Evolutionary conservation across 2,797 vertebrate species (phyloP), one percentile per base, ranked within the genome.

Genomic region (Cirrhinus mrigala): DNA sequence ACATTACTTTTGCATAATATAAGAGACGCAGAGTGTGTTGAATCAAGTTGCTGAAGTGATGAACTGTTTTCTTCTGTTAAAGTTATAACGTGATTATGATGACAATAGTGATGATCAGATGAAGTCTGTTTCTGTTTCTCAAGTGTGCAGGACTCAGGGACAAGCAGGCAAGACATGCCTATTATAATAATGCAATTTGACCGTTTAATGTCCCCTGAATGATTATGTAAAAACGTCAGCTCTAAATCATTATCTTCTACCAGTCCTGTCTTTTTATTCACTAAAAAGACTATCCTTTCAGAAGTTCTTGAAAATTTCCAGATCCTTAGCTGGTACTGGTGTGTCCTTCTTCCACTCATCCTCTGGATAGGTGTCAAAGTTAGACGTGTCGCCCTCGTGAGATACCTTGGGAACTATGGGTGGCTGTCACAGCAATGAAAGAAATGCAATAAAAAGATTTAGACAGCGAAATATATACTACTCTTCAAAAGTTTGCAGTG

Each of bases 301-400:
- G 92, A 99, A 99, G 90, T 96, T 96, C 92, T 97, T 97, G 91
- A 99, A 99, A 90, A 96, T 94, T 90, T 99, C 98, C 62, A 99
- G 87, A 84, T 99, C 98, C 90, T 97, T 97, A 54, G 94, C 94
- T 1, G 97, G 91, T 86, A 98, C 97, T 0, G 97, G 92, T 0
- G 95, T 92, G 0, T 92, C 96, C 50, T 97, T 96, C 87, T 96
- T 97, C 97, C 97, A 99, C 84, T 99, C 97, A 2, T 96, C 96
- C 81, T 99, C 97, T 0, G 98, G 97, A 86, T 99, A 99, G 1
- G 97, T 94, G 52, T 99, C 98, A 44, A 99, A 99, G 95, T 99
- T 99, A 12, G 98, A 99, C 0, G 96, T 98, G 92, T 99, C 98
- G 0, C 98, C 98, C 11, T 99, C 98, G 0, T 97, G 95, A 29